phyloP scores from a whole-genome alignment of 1,140 invertebrate genomes.

The Melitaea cinxia region DNA sequence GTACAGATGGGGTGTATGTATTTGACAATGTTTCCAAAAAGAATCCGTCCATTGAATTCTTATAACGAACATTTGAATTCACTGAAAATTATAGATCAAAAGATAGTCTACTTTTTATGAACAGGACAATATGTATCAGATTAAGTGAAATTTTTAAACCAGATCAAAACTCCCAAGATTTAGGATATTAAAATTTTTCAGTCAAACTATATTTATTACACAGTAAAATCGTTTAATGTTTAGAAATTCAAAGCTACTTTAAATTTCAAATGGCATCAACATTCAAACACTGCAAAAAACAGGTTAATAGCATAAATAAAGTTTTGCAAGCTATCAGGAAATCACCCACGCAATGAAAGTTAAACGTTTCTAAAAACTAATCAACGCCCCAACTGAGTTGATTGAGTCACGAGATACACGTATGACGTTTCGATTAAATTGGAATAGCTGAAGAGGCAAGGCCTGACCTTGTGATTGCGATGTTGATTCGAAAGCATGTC shows the following conservation, averaged over 20 bases:
- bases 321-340: not conserved
- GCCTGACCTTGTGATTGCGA: not conserved
- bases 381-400: constrained; percentile 2
- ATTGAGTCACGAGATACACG: constrained; percentile 1
- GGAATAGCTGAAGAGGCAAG: not conserved
- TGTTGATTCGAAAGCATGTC: not conserved
- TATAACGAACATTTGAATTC: too few species aligned
- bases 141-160: too few species aligned
- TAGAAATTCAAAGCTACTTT: not conserved
- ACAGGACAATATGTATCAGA: too few species aligned
- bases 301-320: not conserved
- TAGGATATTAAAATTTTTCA: too few species aligned
- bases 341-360: not conserved
- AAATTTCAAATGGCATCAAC: not conserved
- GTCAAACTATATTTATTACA: too few species aligned
- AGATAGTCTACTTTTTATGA: too few species aligned
- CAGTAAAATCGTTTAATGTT: too few species aligned
- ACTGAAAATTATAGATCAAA: too few species aligned
- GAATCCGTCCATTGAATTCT: too few species aligned
- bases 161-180: too few species aligned
- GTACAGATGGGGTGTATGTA: too few species aligned
- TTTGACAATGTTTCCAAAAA: too few species aligned
- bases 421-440: constrained; percentile 5
- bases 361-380: constrained; percentile 18
- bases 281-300: not conserved